Base-by-base conservation (phyloP, 92 coral and sea anemone genomes). In the Siderastrea radians region DNA sequence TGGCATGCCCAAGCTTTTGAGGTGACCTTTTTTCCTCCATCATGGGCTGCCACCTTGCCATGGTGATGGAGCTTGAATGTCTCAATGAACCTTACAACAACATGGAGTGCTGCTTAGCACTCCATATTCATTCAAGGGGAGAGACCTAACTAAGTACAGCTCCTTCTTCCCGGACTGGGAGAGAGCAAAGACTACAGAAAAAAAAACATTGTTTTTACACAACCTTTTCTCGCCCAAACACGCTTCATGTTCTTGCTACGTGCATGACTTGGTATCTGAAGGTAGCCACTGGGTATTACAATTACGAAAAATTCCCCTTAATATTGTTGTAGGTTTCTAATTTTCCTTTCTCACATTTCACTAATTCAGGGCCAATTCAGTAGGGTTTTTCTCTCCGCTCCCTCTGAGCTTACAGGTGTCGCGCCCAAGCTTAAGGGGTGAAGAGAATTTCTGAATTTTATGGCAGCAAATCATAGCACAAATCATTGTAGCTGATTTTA, bases 51-150 rank as follows among this genome's bases (percentile, higher is more conserved):
- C 71, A 66, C 71, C 44, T 66, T 66, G 71, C 15, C 71, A 19
- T 66, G 71, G 71, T 66, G 71, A 66, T 66, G 71, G 71, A 66
- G 71, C 71, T 66, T 68, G 74, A 68, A 68, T 19, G 15, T 38
- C 74, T 19, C 49, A 38, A 68, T 68, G 74, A 68, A 68, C 48
- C 49, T 49, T 68, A 38, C 74, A 38, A 68, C 49, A 68, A 26
- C 15, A 49, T 10, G 49, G 74, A 68, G n/a, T 66, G 71, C n/a
- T 66, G 71, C 47, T 7, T 15, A n/a, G 9, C n/a, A n/a, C n/a
- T 15, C 71, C 71, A 66, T 8, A 12, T 66, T 66, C n/a, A 66
- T 66, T 43, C 5, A n/a, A 19, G 71, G 71, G 43, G 74, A 68
- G 74, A 43, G 74, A 19, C 38, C 11, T 7, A 68, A 19, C 49